Conservation (phyloP, 2,113 vertebrate species). For the Epinephelus lanceolatus region DNA sequence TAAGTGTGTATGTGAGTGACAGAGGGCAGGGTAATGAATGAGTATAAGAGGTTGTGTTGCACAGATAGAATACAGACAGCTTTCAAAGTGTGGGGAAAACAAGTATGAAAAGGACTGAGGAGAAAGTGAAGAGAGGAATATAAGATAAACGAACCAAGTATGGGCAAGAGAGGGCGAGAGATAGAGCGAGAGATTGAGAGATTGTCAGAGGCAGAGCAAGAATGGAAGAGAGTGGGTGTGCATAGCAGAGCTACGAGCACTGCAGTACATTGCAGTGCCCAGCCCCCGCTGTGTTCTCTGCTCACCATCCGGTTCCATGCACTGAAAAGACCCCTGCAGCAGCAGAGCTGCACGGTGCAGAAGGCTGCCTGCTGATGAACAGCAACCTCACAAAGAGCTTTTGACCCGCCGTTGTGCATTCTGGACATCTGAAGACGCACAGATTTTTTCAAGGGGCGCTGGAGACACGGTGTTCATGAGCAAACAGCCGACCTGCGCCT, state of each 20-base stretch:
- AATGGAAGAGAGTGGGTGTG: conserved; percentile 81
- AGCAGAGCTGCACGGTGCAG: conserved; percentile 59
- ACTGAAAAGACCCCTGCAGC: conserved; percentile 81
- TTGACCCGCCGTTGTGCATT: conserved; percentile 40
- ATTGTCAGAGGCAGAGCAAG: conserved; percentile 68
- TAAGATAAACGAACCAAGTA: conserved; percentile 44
- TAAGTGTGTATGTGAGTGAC: conserved; percentile 3
- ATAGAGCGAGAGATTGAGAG: conserved; percentile 64
- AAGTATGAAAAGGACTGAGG: conserved; percentile 14
- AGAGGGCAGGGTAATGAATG: conserved; percentile 22
- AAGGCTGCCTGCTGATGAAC: conserved; percentile 62
- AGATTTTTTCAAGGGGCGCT: conserved; percentile 6
- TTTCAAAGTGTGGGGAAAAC: conserved; percentile 30
- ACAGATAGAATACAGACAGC: conserved; percentile 21
- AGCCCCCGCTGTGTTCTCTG: conserved; percentile 82
- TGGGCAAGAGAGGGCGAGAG: conserved; percentile 41
- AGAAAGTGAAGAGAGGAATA: conserved; percentile 35
- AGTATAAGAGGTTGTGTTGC: conserved; percentile 10
- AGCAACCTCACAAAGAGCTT: conserved; percentile 51
- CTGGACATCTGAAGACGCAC: conserved; percentile 24
- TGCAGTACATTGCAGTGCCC: conserved; percentile 85
- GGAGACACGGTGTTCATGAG: conserved; percentile 5
- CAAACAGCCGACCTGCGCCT: conserved; percentile 40
- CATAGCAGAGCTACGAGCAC: conserved; percentile 77
- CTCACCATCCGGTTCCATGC: conserved; percentile 80